phyloP scores from a whole-genome alignment of 2,888 invertebrate species.

The Linnaemya tessellans region DNA sequence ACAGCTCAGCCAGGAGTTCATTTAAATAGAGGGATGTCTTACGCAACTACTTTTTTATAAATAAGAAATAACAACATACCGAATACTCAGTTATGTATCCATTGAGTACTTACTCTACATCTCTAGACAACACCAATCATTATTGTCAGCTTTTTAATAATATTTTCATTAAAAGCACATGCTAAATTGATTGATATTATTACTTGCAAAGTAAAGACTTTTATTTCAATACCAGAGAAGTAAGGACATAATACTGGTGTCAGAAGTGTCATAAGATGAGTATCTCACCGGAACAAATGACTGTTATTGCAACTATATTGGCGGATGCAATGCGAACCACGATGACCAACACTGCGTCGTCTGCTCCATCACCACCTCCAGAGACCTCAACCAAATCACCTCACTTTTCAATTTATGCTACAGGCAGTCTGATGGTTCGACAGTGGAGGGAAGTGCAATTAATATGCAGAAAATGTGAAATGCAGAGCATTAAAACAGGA shows the following conservation, averaged over 20 bases:
- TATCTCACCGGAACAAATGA: slow-evolving; percentile 42
- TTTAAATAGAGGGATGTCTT: no score
- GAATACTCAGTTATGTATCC: not conserved
- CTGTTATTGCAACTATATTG: slow-evolving; percentile 7
- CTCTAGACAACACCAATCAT: not conserved
- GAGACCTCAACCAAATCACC: not conserved
- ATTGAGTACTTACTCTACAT: not conserved
- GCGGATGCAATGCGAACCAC: slow-evolving; percentile 33
- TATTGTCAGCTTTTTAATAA: not conserved
- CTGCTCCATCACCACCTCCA: not conserved
- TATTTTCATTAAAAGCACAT: not conserved
- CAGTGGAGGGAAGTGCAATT: no score
- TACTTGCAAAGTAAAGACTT: not conserved
- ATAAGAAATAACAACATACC: no score
- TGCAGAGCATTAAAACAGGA: slow-evolving; percentile 29
- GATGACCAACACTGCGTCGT: not conserved
- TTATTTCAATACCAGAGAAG: no score
- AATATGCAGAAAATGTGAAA: slow-evolving; percentile 49
- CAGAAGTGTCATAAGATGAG: slow-evolving; percentile 51
- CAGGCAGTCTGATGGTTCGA: slow-evolving; percentile 12
- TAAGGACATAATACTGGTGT: slow-evolving; percentile 33
- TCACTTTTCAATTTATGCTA: not conserved
- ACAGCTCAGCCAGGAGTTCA: no score
- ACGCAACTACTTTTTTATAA: no score
- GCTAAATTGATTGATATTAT: no score